Evolutionary conservation across 2,888 invertebrate species (phyloP).

Genomic region (Drosophila paracracens): DNA sequence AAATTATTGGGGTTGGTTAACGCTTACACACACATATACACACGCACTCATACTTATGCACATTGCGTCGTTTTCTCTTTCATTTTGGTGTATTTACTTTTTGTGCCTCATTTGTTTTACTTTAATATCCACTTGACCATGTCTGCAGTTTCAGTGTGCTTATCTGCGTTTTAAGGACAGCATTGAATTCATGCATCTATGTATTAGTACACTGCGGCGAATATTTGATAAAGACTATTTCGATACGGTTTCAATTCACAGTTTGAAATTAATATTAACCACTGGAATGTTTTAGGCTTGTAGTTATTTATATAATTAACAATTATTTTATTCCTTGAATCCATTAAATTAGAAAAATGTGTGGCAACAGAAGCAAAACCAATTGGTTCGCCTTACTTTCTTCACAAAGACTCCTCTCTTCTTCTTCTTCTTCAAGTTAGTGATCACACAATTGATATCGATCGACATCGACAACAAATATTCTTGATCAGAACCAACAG

Average conservation of each 20-base stretch:
- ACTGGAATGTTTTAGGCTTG: background rate
- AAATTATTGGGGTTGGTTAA: slow-evolving; percentile 80
- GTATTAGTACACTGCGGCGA: slow-evolving; percentile 18
- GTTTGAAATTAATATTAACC: background rate
- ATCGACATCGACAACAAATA: background rate
- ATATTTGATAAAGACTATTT: background rate
- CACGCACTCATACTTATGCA: slow-evolving; percentile 3
- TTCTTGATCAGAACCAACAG: background rate
- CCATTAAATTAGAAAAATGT: no score
- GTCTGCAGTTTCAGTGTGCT: slow-evolving; percentile 6
- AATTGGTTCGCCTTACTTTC: no score
- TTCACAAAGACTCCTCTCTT: no score
- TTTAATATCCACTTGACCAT: slow-evolving; percentile 63
- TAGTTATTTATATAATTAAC: background rate
- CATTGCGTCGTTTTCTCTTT: slow-evolving; percentile 44
- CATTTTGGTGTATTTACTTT: slow-evolving; percentile 57
- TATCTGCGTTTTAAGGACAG: slow-evolving; percentile 6
- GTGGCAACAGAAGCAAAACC: no score
- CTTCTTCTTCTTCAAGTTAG: no score
- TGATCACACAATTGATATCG: no score
- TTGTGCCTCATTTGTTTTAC: slow-evolving; percentile 65
- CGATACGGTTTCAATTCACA: background rate
- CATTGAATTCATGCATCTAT: background rate
- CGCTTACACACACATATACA: slow-evolving; percentile 29
- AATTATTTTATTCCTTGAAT: background rate